Conservation (phyloP, 1,140 invertebrate genomes). For the Meloidogyne chitwoodi region DNA sequence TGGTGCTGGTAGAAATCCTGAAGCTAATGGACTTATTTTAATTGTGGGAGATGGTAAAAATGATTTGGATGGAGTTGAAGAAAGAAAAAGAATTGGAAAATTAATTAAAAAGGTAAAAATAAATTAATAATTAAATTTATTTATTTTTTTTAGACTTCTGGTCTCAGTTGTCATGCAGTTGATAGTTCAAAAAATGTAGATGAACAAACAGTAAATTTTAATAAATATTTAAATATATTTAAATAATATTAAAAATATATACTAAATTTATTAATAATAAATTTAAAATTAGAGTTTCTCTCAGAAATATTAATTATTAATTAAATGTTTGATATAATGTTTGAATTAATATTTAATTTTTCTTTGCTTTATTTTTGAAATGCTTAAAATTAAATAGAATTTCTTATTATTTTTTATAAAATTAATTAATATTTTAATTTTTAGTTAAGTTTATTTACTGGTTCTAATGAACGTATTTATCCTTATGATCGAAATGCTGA, state of each 20-base stretch:
- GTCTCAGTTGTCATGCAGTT: slow-evolving; percentile 38
- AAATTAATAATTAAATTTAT: not conserved
- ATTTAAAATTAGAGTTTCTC: too few species aligned
- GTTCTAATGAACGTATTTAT: slow-evolving; percentile 33
- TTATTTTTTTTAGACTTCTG: slow-evolving; percentile 24
- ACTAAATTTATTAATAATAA: too few species aligned
- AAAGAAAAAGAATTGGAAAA: slow-evolving; percentile 30
- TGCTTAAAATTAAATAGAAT: too few species aligned
- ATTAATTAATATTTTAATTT: not conserved
- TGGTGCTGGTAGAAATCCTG: slow-evolving; percentile 16
- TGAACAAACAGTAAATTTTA: slow-evolving; percentile 15
- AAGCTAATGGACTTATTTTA: slow-evolving; percentile 38
- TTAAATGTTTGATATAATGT: too few species aligned
- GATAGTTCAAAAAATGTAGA: slow-evolving; percentile 45
- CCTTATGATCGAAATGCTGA: slow-evolving; percentile 51
- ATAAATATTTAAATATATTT: not conserved
- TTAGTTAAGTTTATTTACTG: slow-evolving; percentile 39
- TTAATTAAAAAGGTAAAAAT: slow-evolving; percentile 21
- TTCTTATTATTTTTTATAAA: too few species aligned
- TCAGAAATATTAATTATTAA: too few species aligned
- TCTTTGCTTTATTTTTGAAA: too few species aligned
- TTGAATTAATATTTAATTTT: too few species aligned
- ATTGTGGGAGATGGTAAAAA: slow-evolving; percentile 47
- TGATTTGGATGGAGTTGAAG: slow-evolving; percentile 22
- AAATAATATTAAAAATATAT: not conserved